Evolutionary conservation across 2,888 invertebrate genomes (phyloP).

Genomic region (Gisinianus flammeolus): DNA sequence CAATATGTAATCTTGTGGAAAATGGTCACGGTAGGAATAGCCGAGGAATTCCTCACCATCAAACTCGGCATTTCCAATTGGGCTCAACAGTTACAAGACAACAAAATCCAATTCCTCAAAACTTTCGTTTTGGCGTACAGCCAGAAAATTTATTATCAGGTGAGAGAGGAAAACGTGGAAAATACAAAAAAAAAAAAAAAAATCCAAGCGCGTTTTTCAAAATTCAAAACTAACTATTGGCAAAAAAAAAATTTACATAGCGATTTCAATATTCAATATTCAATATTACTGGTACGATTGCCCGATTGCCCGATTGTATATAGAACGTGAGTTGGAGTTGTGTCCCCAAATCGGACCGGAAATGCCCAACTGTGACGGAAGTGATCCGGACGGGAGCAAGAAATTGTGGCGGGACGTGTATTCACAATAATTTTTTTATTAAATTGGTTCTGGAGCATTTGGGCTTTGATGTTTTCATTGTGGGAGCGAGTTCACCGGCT

Average conservation of each 20-base stretch:
- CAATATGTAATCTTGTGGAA: no score
- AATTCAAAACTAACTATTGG: background rate
- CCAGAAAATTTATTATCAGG: background rate
- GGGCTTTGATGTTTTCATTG: background rate
- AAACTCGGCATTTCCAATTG: background rate
- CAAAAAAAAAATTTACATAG: background rate
- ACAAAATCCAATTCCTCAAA: background rate
- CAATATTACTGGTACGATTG: background rate
- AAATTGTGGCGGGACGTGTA: background rate
- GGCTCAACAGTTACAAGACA: background rate
- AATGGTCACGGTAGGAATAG: background rate
- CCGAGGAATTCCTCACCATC: background rate
- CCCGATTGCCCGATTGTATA: no score
- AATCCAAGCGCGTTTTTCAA: background rate
- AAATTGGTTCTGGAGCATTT: background rate
- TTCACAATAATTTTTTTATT: background rate
- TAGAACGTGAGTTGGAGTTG: conserved; percentile 1
- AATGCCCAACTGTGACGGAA: background rate
- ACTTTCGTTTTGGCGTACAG: background rate
- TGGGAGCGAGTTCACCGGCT: background rate
- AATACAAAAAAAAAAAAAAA: background rate
- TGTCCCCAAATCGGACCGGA: background rate
- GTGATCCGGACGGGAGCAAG: background rate
- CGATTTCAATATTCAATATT: background rate
- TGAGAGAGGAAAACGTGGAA: background rate